A percentile compares a stretch with the other conserved stretches of the same genome.
These are phyloP conservation scores for Orius laevigatus DNA, from an alignment of 1,140 invertebrate species.

Conservation along the genomic window DNA sequence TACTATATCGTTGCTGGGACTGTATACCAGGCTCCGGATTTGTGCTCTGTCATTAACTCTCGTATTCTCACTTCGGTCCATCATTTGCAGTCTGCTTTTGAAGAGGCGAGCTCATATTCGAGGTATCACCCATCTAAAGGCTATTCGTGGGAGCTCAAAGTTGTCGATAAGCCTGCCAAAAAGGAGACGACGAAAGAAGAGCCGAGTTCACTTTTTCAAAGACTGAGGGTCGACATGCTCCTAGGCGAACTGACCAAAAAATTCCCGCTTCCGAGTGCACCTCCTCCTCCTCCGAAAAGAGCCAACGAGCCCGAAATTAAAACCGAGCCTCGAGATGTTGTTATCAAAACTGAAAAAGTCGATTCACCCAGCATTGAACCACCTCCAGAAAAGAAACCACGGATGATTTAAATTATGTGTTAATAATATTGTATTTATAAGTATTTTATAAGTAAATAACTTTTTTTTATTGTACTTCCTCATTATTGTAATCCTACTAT, in stretches of 20 bases:
- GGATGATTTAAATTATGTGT: constrained; percentile 32
- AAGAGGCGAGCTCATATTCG: constrained; percentile 78
- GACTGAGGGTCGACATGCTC: constrained; percentile 83
- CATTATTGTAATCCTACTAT: too few relatives aligned
- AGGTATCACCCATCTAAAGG: constrained; percentile 92
- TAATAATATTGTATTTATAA: too few relatives aligned
- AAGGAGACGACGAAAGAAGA: constrained; percentile 58
- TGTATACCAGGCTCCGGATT: constrained; percentile 93
- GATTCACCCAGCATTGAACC: constrained; percentile 60
- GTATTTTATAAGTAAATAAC: too few relatives aligned
- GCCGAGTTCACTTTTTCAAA: constrained; percentile 79
- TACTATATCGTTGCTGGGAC: constrained; percentile 96
- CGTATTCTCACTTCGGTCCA: constrained; percentile 69
- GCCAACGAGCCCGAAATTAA: constrained; percentile 26
- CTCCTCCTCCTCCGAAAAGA: constrained; percentile 31
- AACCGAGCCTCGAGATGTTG: constrained; percentile 36
- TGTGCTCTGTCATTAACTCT: constrained; percentile 89
- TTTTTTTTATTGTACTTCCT: too few relatives aligned
- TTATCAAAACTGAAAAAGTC: constrained; percentile 46
- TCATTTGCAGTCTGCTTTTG: constrained; percentile 84
- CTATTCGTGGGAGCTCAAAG: constrained; percentile 92
- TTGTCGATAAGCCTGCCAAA: constrained; percentile 41
- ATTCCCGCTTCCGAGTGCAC: constrained; percentile 56
- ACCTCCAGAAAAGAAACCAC: constrained; percentile 70
- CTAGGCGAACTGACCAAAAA: constrained; percentile 74